Percentiles rank a stretch among this genome's conserved stretches.
Evolutionary conservation across 2,888 invertebrate genomes (phyloP).

Genomic region (Catocala nupta): DNA sequence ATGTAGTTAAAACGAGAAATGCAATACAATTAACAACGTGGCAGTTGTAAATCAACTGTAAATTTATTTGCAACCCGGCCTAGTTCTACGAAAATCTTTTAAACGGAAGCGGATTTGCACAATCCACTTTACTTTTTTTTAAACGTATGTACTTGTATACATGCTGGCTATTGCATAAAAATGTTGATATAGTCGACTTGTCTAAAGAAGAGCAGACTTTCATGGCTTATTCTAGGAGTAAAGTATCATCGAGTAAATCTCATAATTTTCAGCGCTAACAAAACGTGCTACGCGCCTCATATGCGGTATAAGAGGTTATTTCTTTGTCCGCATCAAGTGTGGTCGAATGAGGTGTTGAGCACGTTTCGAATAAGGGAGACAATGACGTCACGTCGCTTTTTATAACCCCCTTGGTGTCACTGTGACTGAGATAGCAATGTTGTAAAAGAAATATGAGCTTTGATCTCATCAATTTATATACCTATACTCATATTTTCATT

Average conservation of each 20-base stretch:
- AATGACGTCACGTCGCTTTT: conserved; percentile 49
- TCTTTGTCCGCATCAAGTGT: conserved; percentile 45
- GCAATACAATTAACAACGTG: background rate
- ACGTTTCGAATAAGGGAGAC: conserved; percentile 42
- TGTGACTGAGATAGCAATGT: conserved; percentile 32
- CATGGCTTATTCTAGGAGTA: conserved; percentile 3
- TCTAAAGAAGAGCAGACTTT: background rate
- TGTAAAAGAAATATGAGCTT: conserved; percentile 25
- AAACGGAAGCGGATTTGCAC: background rate
- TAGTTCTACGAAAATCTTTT: conserved; percentile 1
- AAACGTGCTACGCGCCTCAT: conserved; percentile 19
- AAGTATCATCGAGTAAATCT: conserved; percentile 21
- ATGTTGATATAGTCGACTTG: background rate
- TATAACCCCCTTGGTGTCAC: conserved; percentile 41
- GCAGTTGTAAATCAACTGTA: conserved; percentile 1
- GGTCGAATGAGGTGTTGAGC: conserved; percentile 46
- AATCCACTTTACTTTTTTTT: background rate
- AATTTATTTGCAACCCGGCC: background rate
- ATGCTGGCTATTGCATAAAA: background rate
- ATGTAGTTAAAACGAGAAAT: conserved; percentile 7
- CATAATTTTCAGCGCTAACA: conserved; percentile 30
- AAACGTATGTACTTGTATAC: background rate
- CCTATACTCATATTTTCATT: background rate
- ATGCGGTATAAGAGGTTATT: conserved; percentile 33
- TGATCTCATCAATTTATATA: conserved; percentile 22